Evolutionary conservation across 2,113 vertebrate species (phyloP), one percentile per base, ranked within the genome.

Genomic region (Hemicordylus capensis): DNA sequence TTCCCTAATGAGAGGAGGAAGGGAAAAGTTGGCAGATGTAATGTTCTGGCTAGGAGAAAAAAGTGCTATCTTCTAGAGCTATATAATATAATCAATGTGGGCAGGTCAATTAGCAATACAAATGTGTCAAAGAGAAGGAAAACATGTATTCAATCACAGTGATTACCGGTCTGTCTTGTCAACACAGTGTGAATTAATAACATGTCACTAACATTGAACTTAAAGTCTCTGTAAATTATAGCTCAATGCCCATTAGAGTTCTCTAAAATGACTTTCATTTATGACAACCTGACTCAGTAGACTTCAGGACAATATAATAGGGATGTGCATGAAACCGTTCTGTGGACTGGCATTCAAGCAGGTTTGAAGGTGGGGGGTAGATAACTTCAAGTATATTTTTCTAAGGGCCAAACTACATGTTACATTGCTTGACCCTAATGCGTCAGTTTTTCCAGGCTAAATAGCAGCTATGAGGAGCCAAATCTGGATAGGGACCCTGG

Each of bases 61-160:
- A 61, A 74, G 8, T 67, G 22, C 66, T 28, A 56, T 81, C 74
- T 80, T 92, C 81, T 42, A 76, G 66, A 74, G 78, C 83, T 90
- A 0, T 81, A 69, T 88, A 51, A 82, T 86, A 79, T 89, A 91
- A 92, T 92, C 92, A 80, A 0, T 83, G 82, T 84, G 91, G 91
- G 92, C 91, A 91, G 87, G 80, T 92, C 88, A 84, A 81, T 94
- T 93, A 93, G 86, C 85, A 81, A 89, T 56, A 83, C 74, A 87
- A 51, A 63, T 86, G 73, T 73, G 58, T 91, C 70, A 3, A 76
- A 69, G 78, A 77, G 87, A 91, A 85, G 61, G 74, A 81, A 85
- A 93, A 87, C 85, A 85, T 86, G 79, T 3, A 15, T 87, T 70
- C 85, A 81, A 54, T 87, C 89, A 70, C 77, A 89, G 63, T n/a